Conservation (phyloP, 2,888 invertebrate species). For the Acrobasis repandana region DNA sequence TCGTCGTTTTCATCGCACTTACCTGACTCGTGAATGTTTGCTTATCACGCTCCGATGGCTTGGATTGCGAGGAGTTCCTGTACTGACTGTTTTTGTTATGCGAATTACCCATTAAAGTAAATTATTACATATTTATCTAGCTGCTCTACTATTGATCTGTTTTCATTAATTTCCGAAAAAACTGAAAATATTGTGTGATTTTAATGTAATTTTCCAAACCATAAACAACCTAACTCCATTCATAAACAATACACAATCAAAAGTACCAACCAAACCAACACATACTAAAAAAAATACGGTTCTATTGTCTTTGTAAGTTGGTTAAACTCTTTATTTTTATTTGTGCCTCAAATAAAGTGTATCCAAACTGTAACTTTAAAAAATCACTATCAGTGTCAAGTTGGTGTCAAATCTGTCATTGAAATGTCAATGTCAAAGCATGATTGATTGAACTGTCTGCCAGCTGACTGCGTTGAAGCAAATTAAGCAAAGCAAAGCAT, state of each 20-base stretch:
- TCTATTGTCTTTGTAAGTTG: too few relatives aligned
- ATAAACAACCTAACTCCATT: conserved; percentile 45
- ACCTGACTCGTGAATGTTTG: conserved; percentile 77
- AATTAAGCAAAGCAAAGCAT: too few relatives aligned
- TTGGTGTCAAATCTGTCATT: too few relatives aligned
- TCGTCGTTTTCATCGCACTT: conserved; percentile 48
- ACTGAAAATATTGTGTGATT: conserved; percentile 40
- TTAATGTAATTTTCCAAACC: conserved; percentile 49
- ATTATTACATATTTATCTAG: conserved; percentile 39
- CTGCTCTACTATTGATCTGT: conserved; percentile 34
- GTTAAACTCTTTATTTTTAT: too few relatives aligned
- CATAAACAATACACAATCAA: background rate
- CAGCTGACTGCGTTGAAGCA: too few relatives aligned
- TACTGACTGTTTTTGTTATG: conserved; percentile 61
- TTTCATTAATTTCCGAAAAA: conserved; percentile 41
- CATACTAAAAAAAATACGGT: too few relatives aligned
- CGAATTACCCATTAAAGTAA: conserved; percentile 77
- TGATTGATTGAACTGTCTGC: too few relatives aligned
- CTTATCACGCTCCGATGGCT: conserved; percentile 61
- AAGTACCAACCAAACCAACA: too few relatives aligned
- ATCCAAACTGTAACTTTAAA: too few relatives aligned
- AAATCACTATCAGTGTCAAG: too few relatives aligned
- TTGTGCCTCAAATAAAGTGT: too few relatives aligned
- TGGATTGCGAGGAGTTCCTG: conserved; percentile 57
- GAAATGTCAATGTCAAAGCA: too few relatives aligned